Base-by-base conservation (phyloP, 2,113 vertebrate genomes). In the Erpornis zantholeuca region DNA sequence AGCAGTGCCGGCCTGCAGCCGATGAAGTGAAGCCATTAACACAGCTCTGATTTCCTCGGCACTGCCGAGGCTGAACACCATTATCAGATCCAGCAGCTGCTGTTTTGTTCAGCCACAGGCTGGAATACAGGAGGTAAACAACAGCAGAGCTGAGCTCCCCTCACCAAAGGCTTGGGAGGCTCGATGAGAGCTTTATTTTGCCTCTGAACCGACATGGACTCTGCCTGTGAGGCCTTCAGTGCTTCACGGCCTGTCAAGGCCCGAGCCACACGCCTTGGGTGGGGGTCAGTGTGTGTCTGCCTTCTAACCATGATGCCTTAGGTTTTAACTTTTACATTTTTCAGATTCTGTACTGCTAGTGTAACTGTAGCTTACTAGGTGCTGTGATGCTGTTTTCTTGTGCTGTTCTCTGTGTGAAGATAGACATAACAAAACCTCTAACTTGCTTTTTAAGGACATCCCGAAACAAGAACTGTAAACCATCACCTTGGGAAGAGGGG, bases 31-130 rank as follows among this genome's bases (percentile, higher is more conserved):
- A 56, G 31, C 15, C 57, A 10, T 76, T 45, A 42, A 12, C n/a
- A 33, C 36, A 47, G 5, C 57, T 57, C 57, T 53, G 77, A 4
- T 79, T 65, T 90, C 45, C 73, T 59, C 54, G 53, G 84, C 81
- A 78, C 0, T 47, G 56, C 29, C 8, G 7, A 57, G 69, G 69
- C 83, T 89, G 61, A 83, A 52, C 78, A 63, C 5, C 11, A 22
- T 7, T 21, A 69, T 50, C 84, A 89, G 70, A 91, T 73, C 65
- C 89, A 80, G 87, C 86, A 88, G 89, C 94, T 96, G 95, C 76
- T 93, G 79, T 70, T 95, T 38, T 77, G 89, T 77, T 87, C 93
- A 63, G 81, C 78, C 81, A 78, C 65, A 15, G 92, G 57, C 81
- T 95, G 81, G 84, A 89, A 89, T 50, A 31, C 57, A 42, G 59